A percentile compares a stretch with the other conserved stretches of the same genome.
Evolutionary conservation across 2,113 vertebrate species (phyloP).

Genomic region (Raja brachyura): DNA sequence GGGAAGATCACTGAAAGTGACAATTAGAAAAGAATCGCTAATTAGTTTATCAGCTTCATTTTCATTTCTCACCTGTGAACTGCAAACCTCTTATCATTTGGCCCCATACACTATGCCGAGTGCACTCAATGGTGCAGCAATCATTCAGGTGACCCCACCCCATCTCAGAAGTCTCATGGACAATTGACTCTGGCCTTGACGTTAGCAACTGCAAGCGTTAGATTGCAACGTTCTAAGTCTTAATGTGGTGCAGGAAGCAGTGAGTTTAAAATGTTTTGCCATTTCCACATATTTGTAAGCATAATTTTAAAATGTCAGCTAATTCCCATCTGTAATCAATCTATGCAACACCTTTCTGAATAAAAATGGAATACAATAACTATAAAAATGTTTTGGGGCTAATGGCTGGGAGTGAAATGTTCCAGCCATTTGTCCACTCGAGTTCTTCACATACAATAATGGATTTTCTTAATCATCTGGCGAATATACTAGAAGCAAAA

Average conservation of each 20-base stretch:
- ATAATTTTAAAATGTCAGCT: background rate
- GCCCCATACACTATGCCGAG: background rate
- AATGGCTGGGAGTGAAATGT: background rate
- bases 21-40: background rate
- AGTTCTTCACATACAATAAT: background rate
- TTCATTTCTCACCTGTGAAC: background rate
- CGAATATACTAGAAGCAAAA: slow-evolving; percentile 19
- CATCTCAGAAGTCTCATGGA: slow-evolving; percentile 20
- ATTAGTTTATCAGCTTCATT: background rate
- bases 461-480: background rate
- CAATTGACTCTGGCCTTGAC: background rate
- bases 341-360: background rate
- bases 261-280: background rate
- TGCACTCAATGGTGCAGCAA: slow-evolving; percentile 24
- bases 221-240: background rate
- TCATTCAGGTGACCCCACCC: slow-evolving; percentile 35
- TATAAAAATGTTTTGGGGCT: background rate
- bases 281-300: background rate
- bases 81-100: background rate
- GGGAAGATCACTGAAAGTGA: background rate
- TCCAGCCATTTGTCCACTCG: background rate
- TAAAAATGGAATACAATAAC: background rate
- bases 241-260: background rate
- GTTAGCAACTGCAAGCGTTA: background rate
- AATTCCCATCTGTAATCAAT: background rate